Conservation (phyloP, 2,113 vertebrate species). For the Percopsis transmontana region DNA sequence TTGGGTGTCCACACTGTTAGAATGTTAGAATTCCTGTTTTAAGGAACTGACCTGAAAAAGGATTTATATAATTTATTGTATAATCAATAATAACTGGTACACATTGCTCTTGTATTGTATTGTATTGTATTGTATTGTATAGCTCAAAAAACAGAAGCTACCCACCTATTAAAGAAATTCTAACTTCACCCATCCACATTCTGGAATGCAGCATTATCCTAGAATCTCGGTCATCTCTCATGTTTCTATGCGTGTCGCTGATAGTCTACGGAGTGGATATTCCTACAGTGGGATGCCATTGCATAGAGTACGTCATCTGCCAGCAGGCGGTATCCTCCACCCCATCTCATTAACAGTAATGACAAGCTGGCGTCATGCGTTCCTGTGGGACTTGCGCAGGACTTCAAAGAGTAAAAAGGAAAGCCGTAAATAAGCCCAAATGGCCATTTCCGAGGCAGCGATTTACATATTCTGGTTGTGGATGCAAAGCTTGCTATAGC, state of each 20-base stretch:
- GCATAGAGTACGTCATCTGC: slow-evolving; percentile 12
- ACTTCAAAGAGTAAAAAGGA: slow-evolving; percentile 40
- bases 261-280: slow-evolving; percentile 3
- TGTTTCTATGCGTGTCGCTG: not conserved
- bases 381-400: slow-evolving; percentile 30
- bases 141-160: too few species aligned
- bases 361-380: slow-evolving; percentile 43
- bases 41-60: too few species aligned
- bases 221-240: too few species aligned
- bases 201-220: not conserved
- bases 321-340: slow-evolving; percentile 11
- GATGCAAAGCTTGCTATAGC: not conserved
- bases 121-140: too few species aligned
- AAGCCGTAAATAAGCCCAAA: slow-evolving; percentile 36
- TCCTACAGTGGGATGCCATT: slow-evolving; percentile 18
- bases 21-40: too few species aligned
- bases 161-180: too few species aligned
- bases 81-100: too few species aligned
- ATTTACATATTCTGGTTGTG: not conserved
- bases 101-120: too few species aligned
- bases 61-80: too few species aligned
- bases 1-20: too few species aligned
- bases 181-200: too few species aligned
- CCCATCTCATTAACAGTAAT: slow-evolving; percentile 45
- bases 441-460: slow-evolving; percentile 19